A percentile compares a stretch with the other conserved stretches of the same genome.
Evolutionary conservation across 1,140 invertebrate species (phyloP).

Genomic region (Pogonus chalceus): DNA sequence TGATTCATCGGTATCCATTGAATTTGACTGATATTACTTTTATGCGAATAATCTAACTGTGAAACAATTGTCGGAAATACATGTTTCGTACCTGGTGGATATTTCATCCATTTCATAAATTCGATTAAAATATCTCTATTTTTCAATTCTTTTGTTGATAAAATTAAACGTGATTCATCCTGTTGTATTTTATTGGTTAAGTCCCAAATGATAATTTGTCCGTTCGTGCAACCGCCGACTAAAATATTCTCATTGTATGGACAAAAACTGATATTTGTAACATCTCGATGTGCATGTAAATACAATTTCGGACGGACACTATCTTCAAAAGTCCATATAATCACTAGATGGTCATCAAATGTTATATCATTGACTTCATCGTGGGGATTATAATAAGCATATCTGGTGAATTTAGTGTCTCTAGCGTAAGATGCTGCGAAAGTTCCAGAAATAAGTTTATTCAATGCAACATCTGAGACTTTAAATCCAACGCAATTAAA

Average conservation of each 20-base stretch:
- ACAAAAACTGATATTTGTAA: constrained; percentile 52
- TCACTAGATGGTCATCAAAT: constrained; percentile 50
- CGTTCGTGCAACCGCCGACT: constrained; percentile 57
- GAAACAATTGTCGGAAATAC: constrained; percentile 51
- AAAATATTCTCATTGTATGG: constrained; percentile 56
- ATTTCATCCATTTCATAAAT: constrained; percentile 57
- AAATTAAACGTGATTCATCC: constrained; percentile 47
- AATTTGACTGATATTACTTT: constrained; percentile 48
- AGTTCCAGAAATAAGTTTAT: too few relatives aligned
- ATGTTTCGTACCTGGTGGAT: constrained; percentile 41
- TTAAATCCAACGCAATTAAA: too few relatives aligned
- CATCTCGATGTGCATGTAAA: constrained; percentile 53
- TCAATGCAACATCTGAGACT: too few relatives aligned
- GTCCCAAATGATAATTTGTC: constrained; percentile 64
- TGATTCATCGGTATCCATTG: constrained; percentile 53
- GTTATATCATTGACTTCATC: too few relatives aligned
- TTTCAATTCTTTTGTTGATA: constrained; percentile 48
- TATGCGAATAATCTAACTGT: constrained; percentile 49
- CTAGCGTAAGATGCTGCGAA: too few relatives aligned
- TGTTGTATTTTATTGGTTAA: constrained; percentile 54
- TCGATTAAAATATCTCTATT: constrained; percentile 48
- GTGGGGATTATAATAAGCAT: too few relatives aligned
- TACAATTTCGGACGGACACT: constrained; percentile 57
- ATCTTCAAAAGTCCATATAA: constrained; percentile 64
- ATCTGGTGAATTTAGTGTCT: too few relatives aligned